These are phyloP conservation scores for Strigops habroptila DNA, from an alignment of 2,113 vertebrate species.

Conservation along the genomic window DNA sequence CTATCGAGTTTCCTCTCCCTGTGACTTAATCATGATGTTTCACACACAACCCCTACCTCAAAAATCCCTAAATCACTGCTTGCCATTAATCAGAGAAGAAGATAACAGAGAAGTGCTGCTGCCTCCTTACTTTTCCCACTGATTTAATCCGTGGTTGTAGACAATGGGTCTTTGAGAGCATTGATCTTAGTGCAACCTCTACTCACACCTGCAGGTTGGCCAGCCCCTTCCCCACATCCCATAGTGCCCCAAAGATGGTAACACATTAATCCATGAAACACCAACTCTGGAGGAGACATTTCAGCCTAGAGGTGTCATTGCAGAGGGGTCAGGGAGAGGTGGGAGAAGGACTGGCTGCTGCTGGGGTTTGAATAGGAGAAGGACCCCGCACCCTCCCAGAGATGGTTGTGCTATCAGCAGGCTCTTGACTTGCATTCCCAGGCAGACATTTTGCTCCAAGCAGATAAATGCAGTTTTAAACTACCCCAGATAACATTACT, in stretches of 20 bases:
- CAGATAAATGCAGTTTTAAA: not conserved
- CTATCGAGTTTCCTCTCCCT: not conserved
- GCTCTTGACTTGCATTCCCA: not conserved
- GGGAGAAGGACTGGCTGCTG: not conserved
- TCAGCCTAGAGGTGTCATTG: not conserved
- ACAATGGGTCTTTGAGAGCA: accelerated
- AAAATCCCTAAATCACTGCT: not conserved
- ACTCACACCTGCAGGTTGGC: not conserved
- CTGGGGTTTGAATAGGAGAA: not conserved
- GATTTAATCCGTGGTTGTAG: not conserved
- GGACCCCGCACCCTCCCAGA: not conserved
- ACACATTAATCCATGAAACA: accelerated
- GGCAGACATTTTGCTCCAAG: not conserved
- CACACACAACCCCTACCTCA: not conserved
- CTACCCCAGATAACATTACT: not conserved
- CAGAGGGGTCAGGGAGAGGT: not conserved
- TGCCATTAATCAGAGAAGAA: not conserved
- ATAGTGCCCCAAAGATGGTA: accelerated
- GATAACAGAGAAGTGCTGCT: not conserved
- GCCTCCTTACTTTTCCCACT: not conserved
- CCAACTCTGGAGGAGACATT: accelerated
- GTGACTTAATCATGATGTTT: accelerated
- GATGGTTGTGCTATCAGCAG: not conserved
- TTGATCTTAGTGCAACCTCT: not conserved
- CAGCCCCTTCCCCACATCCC: not conserved